Evolutionary conservation across 2,113 vertebrate species (phyloP), one percentile per base, ranked within the genome.

Genomic region (Emydura subglobosa): DNA sequence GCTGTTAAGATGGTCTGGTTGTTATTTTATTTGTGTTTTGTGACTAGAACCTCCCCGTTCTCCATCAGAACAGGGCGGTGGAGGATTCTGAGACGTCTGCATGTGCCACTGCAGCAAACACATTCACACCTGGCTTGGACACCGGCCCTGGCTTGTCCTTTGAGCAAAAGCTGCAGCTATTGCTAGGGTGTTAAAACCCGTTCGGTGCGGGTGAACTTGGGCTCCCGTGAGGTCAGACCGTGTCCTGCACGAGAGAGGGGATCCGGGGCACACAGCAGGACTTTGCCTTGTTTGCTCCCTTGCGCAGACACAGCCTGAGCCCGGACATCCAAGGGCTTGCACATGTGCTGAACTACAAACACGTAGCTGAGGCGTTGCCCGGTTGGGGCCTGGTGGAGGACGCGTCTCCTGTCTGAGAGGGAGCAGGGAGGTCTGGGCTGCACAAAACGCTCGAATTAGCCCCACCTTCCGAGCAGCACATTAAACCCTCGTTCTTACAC

Each of bases 381-480:
- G 39, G 47, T 0, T 27, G 53, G 81, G 44, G 50, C 59, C 29
- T 9, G 21, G 76, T 29, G 29, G 81, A 57, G 6, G 34, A 59
- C 78, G 91, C 55, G 5, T 65, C 87, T 86, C 5, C 6, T 21
- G 57, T 34, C 21, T 0, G 1, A 44, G 47, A 74, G 79, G 39
- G 51, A 83, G 79, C 83, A 24, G 21, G 1, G 11, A 93, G 54
- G 79, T 27, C 79, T 0, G 7, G 79, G 87, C 59, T 6, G 13
- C 72, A 83, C 79, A 34, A 85, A 51, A 80, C 57, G 31, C 84
- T 94, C 76, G 92, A 96, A 87, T 88, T 79, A 95, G 87, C 89
- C 12, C 16, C 68, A 90, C 42, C 51, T 85, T 84, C 3, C 1
- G 1, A 82, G 79, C 88, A 21, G 79, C 31, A 21, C 10, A 9